phyloP scores from a whole-genome alignment of 2,113 vertebrate genomes.

The Zootoca vivipara region DNA sequence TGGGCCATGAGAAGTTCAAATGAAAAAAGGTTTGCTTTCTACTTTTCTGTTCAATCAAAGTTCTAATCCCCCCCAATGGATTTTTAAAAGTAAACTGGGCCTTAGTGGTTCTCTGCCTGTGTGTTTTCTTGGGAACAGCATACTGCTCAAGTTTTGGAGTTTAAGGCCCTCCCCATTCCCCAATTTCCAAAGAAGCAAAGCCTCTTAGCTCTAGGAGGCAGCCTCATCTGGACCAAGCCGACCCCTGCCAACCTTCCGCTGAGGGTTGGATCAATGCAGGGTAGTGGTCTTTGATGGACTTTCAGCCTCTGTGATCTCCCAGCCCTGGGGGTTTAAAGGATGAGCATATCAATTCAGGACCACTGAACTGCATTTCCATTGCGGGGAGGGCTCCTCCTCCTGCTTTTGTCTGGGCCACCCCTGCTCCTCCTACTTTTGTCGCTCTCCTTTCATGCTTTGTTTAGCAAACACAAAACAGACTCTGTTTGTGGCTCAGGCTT shows the following conservation, averaged over 20 bases:
- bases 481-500: constrained; percentile 74
- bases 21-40: background rate
- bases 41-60: background rate
- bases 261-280: constrained; percentile 78
- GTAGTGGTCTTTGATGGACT: constrained; percentile 79
- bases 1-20: background rate
- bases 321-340: constrained; percentile 79
- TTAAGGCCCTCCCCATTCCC: constrained; percentile 38
- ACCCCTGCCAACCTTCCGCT: constrained; percentile 71
- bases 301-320: constrained; percentile 81
- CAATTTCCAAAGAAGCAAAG: constrained; percentile 71
- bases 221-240: constrained; percentile 42
- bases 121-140: background rate
- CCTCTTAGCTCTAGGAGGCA: constrained; percentile 68
- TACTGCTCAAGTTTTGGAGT: constrained; percentile 48
- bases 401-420: constrained; percentile 73
- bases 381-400: constrained; percentile 72
- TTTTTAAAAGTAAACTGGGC: too few relatives aligned
- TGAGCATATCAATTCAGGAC: constrained; percentile 83
- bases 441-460: constrained; percentile 85
- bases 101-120: background rate
- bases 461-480: constrained; percentile 84
- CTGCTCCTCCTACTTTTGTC: constrained; percentile 81
- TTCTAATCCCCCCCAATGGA: background rate
- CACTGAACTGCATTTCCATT: constrained; percentile 85